Base-by-base conservation (phyloP, 2,888 invertebrate genomes). In the Therioaphis trifolii region DNA sequence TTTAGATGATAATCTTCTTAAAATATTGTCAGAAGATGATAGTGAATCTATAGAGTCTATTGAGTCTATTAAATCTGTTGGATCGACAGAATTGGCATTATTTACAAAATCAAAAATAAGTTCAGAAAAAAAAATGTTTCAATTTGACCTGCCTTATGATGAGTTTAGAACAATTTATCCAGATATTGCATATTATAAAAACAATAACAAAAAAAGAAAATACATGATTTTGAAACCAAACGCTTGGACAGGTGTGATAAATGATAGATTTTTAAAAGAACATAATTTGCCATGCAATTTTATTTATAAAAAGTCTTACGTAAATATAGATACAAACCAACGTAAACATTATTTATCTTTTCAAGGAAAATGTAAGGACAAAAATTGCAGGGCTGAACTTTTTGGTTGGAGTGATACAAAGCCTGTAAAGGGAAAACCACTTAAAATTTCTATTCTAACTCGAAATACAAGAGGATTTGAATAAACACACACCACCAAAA, bases 131-230 rank as follows among this genome's bases (percentile, higher is more conserved):
- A n/a, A n/a, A n/a, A n/a, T n/a, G n/a, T 63, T 63, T 9, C 29
- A 63, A 18, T 63, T 63, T 63, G 3, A 14, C 9, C 21, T 63
- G 2, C 18, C 63, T 0, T 63, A 63, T 63, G 35, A 63, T 18
- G 35, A 63, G 18, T 63, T 63, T 63, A 63, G 63, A 63, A 29
- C 5, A n/a, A 63, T 63, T 18, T 63, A 18, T 63, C 63, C 29
- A 29, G 18, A 63, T 18, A 7, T 35, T 18, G 15, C 18, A 29
- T 29, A 18, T 29, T 63, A 35, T 35, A 63, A 63, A 63, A 63
- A 35, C 18, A 35, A 35, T 18, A 18, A 18, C 18, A 35, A 35
- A 63, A 29, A n/a, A n/a, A n/a, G n/a, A n/a, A n/a, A n/a, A n/a
- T n/a, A n/a, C n/a, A n/a, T n/a, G n/a, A n/a, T n/a, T 7, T 12